phyloP scores from a whole-genome alignment of 2,113 vertebrate genomes.

The Rhinolophus sinicus region DNA sequence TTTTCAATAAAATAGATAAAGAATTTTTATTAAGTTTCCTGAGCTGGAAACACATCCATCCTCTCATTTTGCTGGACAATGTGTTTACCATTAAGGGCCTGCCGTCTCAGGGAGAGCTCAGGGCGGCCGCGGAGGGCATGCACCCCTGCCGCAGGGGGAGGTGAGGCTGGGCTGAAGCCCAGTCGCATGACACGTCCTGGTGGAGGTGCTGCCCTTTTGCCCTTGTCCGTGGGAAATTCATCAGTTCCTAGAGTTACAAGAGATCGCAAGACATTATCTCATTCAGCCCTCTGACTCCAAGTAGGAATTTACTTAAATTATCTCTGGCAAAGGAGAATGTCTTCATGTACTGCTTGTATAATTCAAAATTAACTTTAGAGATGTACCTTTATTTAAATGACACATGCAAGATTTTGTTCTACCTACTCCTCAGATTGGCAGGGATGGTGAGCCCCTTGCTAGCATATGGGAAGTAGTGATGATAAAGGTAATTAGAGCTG shows the following conservation, averaged over 20 bases:
- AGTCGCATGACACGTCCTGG: not conserved
- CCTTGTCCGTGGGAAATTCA: slow-evolving; percentile 65
- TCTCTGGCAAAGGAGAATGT: slow-evolving; percentile 53
- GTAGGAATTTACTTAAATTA: slow-evolving; percentile 57
- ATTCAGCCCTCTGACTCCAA: slow-evolving; percentile 69
- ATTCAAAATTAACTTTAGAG: slow-evolving; percentile 71
- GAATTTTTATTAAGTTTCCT: slow-evolving; percentile 74
- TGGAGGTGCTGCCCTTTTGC: slow-evolving; percentile 55
- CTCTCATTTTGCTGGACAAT: slow-evolving; percentile 57
- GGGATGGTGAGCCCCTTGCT: slow-evolving; percentile 15
- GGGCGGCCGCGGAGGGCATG: not conserved
- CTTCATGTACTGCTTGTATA: slow-evolving; percentile 45
- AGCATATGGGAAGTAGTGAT: not conserved
- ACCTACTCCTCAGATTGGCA: not conserved
- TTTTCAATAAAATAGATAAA: slow-evolving; percentile 81
- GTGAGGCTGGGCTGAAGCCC: not conserved
- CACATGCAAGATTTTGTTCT: slow-evolving; percentile 48
- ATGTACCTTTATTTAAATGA: not conserved
- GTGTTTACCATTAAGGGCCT: slow-evolving; percentile 49
- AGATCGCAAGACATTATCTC: slow-evolving; percentile 72
- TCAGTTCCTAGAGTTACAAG: slow-evolving; percentile 36
- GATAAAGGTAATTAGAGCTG: slow-evolving; percentile 29
- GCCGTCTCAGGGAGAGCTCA: not conserved
- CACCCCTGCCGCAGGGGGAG: not conserved
- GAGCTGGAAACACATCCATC: slow-evolving; percentile 71